Evolutionary conservation across 2,113 vertebrate genomes (phyloP).

Genomic region (Onychorhynchus coronatus): DNA sequence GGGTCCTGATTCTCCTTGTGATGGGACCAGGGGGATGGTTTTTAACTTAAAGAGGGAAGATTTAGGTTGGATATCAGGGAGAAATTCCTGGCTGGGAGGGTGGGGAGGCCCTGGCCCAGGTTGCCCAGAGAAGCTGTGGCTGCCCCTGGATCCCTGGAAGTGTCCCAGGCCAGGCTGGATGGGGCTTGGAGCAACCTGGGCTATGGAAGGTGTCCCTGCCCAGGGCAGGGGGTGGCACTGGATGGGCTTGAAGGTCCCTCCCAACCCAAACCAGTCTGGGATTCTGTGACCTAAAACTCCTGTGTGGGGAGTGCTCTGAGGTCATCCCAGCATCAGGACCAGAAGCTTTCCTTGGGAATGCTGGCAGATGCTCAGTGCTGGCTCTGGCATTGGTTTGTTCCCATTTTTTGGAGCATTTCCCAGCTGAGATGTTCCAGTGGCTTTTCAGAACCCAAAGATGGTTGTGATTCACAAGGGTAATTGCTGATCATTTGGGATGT

Average conservation of each 20-base stretch:
- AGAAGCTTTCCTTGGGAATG: not conserved
- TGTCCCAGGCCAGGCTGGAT: not conserved
- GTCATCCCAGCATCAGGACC: accelerated
- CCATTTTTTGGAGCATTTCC: not conserved
- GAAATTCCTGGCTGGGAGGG: not conserved
- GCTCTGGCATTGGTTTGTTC: not conserved
- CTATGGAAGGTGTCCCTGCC: not conserved
- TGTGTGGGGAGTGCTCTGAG: accelerated
- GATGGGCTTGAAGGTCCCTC: not conserved
- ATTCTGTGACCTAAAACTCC: not conserved
- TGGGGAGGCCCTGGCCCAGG: not conserved
- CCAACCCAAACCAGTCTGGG: not conserved
- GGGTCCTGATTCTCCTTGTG: not conserved
- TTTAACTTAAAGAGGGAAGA: not conserved
- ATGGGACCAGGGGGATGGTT: not conserved
- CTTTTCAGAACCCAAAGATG: not conserved
- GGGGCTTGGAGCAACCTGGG: not conserved
- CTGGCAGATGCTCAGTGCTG: not conserved
- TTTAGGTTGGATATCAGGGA: not conserved
- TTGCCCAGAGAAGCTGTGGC: not conserved
- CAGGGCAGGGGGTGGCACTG: not conserved
- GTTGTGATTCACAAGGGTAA: not conserved
- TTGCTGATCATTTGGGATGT: not conserved
- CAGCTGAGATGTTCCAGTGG: not conserved
- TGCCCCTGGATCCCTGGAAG: not conserved